Base-by-base conservation (phyloP, 2,888 invertebrate species). In the Cataglyphis rosenhaueri region DNA sequence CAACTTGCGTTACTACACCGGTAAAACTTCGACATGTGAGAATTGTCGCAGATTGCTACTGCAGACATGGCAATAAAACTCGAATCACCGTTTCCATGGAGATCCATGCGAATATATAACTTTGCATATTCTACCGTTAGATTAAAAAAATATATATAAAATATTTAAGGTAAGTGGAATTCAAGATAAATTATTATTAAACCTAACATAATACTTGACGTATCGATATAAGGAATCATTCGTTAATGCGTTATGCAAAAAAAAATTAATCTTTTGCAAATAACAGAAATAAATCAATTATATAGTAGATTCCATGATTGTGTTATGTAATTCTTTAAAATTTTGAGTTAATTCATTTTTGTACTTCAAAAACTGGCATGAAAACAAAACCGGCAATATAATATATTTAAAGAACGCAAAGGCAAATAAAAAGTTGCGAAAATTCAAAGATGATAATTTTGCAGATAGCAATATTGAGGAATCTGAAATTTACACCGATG, bases 51-150 rank as follows among this genome's bases (percentile, higher is more conserved):
- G 74, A 75, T 52, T 62, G 35, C 48, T 44, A 35, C 21, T 21
- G 25, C 44, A 25, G 74, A 75, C 74, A 44, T 41, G 64, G 64
- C 35, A 64, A 64, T 75, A 64, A 64, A 75, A 64, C 52, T 75
- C 64, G 48, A 44, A 10, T 10, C 15, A 48, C 48, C 52, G 25
- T 38, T 52, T 64, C 52, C 62, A 10, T 25, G 10, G 32, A 21
- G 21, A 62, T 25, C 35, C 35, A 29, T 35, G 64, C 12, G 18
- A 62, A 62, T 35, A 4, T 38, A 38, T 57, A 71, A 71, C 6
- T 35, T 38, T 29, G 1, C 15, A 21, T 25, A 64, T 38, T 35
- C 18, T 62, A 15, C 8, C 18, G 8, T 10, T 62, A 21, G n/a
- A 62, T 10, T 52, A 8, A 52, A 18, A 18, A 25, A 38, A 38